A percentile compares a stretch with the other conserved stretches of the same genome.
Evolutionary conservation across 2,888 invertebrate species (phyloP).

Genomic region (Exocentrus adspersus): DNA sequence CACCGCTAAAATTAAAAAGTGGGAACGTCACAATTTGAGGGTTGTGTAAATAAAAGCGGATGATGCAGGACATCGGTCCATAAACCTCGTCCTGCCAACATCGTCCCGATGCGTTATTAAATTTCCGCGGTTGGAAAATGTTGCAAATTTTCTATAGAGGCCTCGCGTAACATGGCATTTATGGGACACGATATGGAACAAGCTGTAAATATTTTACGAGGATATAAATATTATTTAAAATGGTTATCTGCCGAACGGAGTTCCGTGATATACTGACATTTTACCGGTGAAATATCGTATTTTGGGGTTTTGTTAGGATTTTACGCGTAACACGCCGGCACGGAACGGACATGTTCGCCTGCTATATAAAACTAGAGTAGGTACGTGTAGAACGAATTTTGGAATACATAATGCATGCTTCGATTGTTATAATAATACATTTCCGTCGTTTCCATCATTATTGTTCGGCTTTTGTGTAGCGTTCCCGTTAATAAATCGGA

Average conservation of each 20-base stretch:
- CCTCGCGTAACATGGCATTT: background rate
- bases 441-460: too few relatives aligned
- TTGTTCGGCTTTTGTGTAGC: too few relatives aligned
- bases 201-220: background rate
- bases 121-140: background rate
- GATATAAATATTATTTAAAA: slow-evolving; percentile 1
- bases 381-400: background rate
- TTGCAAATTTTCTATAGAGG: background rate
- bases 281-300: slow-evolving; percentile 18
- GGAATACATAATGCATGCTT: background rate
- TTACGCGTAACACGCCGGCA: slow-evolving; percentile 7
- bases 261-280: slow-evolving; percentile 15
- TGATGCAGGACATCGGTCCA: too few relatives aligned
- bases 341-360: slow-evolving; percentile 15
- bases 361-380: slow-evolving; percentile 9
- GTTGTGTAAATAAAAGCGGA: too few relatives aligned
- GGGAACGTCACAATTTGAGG: too few relatives aligned
- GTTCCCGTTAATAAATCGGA: too few relatives aligned
- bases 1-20: too few relatives aligned
- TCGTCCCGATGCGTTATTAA: too few relatives aligned
- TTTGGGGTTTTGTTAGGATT: slow-evolving; percentile 1
- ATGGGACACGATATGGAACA: background rate
- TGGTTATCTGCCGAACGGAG: background rate
- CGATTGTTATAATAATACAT: too few relatives aligned
- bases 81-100: background rate